Percentiles rank a stretch among this genome's conserved stretches.
Conservation (phyloP, 2,888 invertebrate genomes). For the Hyposoter didymator region DNA sequence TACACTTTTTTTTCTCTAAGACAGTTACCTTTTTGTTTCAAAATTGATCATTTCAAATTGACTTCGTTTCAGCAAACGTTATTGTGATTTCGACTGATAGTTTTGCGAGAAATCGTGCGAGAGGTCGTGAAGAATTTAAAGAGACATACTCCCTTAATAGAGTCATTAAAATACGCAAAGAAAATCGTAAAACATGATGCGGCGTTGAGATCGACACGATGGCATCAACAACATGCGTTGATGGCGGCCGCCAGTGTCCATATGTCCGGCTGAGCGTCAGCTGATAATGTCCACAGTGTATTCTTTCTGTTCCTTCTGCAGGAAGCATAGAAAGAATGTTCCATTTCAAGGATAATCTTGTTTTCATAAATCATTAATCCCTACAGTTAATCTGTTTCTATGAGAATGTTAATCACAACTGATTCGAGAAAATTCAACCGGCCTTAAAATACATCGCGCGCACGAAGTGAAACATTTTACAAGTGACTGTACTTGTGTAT, state of each 20-base stretch:
- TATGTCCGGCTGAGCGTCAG: conserved; percentile 47
- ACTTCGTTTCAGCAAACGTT: too few relatives aligned
- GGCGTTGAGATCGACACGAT: too few relatives aligned
- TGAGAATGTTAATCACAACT: neutral
- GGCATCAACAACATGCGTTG: too few relatives aligned
- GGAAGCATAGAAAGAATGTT: conserved; percentile 3
- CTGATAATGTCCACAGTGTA: conserved; percentile 1
- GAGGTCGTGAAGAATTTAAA: too few relatives aligned
- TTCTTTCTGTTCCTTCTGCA: neutral
- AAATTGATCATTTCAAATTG: too few relatives aligned
- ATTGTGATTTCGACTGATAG: too few relatives aligned
- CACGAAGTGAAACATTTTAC: conserved; percentile 9
- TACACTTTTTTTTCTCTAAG: too few relatives aligned
- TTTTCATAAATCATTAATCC: neutral
- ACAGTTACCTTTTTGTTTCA: too few relatives aligned
- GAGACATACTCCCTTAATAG: too few relatives aligned
- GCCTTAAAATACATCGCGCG: conserved; percentile 7
- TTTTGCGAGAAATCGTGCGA: too few relatives aligned
- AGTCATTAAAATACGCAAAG: too few relatives aligned
- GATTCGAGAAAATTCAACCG: neutral
- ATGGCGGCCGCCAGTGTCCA: neutral
- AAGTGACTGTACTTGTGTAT: conserved; percentile 38
- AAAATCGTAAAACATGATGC: neutral
- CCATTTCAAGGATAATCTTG: neutral
- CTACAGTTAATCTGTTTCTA: neutral